Conservation (phyloP, 2,113 vertebrate genomes). For the Irena cyanogastra region DNA sequence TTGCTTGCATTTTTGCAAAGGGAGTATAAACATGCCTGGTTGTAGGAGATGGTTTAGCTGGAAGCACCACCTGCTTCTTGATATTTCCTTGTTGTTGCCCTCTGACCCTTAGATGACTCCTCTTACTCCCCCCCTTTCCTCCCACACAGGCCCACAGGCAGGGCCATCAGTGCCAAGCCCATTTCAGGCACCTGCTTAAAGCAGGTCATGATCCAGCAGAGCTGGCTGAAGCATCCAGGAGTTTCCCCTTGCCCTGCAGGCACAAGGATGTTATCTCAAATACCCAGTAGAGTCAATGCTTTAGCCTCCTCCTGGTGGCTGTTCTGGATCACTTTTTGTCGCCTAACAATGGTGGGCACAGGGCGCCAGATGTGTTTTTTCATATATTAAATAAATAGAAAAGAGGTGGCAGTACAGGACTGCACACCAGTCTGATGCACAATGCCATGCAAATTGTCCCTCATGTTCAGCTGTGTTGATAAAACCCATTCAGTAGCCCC, state of each 20-base stretch:
- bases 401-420: neutral
- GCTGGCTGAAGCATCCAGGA: neutral
- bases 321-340: neutral
- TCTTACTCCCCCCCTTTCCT: neutral
- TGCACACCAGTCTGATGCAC: neutral
- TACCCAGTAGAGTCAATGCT: rapidly evolving
- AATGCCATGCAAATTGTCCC: neutral
- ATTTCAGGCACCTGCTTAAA: neutral
- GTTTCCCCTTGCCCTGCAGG: neutral
- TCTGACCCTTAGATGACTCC: neutral
- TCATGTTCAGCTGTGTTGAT: rapidly evolving
- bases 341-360: neutral
- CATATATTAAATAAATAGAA: neutral
- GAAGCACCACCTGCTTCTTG: neutral
- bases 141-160: neutral
- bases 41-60: neutral
- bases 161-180: neutral
- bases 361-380: neutral
- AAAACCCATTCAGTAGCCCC: neutral
- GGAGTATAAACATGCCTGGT: neutral
- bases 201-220: neutral
- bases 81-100: neutral
- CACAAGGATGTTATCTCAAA: neutral
- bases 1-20: neutral
- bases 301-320: neutral